A percentile compares a stretch with the other conserved stretches of the same genome.
Conservation (phyloP, 2,113 vertebrate species). For the Psilopsiagon aurifrons region DNA sequence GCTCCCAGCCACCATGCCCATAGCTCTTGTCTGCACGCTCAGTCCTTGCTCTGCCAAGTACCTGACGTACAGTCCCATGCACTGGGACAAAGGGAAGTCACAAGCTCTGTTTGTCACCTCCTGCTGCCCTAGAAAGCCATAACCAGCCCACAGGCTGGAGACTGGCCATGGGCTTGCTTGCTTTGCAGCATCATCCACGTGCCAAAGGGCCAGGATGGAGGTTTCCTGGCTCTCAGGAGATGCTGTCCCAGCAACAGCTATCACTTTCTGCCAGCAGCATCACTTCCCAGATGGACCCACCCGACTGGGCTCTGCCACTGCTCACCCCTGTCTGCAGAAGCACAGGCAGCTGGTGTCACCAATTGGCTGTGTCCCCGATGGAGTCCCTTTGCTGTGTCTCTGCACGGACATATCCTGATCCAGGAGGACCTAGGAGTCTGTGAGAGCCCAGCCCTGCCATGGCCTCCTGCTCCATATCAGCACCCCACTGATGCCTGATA, state of each 20-base stretch:
- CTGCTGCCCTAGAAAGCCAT: neutral
- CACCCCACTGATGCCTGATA: neutral
- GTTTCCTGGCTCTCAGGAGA: neutral
- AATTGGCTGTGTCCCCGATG: neutral
- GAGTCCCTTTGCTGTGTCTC: neutral
- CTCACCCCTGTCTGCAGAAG: neutral
- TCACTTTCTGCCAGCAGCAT: neutral
- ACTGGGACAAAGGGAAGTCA: conserved; percentile 45
- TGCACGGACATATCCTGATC: neutral
- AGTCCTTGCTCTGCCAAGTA: conserved; percentile 32
- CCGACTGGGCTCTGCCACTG: neutral
- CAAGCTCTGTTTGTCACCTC: conserved; percentile 49
- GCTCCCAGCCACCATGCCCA: neutral
- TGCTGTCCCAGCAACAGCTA: neutral
- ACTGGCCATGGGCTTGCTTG: neutral
- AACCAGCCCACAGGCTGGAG: neutral
- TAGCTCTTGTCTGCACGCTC: conserved; percentile 20
- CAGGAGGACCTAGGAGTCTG: neutral
- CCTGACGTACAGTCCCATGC: conserved; percentile 39
- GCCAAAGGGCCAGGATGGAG: neutral
- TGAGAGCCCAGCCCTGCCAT: accelerated
- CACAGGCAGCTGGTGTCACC: neutral
- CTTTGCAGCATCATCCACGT: neutral
- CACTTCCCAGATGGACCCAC: neutral
- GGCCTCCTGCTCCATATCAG: neutral